These are phyloP conservation scores for Smittia sp. DNA, from an alignment of 2,888 invertebrate genomes.

Conservation along the genomic window DNA sequence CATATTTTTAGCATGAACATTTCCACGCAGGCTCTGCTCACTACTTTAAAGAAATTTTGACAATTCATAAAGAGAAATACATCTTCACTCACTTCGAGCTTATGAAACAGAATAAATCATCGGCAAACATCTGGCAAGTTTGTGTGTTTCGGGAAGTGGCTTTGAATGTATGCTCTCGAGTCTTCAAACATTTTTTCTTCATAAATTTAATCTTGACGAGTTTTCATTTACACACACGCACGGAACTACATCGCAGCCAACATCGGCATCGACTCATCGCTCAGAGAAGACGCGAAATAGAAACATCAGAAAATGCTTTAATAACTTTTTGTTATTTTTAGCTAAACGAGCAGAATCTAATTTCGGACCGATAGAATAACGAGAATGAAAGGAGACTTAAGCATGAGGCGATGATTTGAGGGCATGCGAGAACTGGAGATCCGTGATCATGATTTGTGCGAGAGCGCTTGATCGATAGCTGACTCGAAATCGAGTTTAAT, in stretches of 20 bases:
- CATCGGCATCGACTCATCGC: not conserved
- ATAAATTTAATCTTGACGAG: not conserved
- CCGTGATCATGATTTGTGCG: not conserved
- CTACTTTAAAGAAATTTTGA: not conserved
- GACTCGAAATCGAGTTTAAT: not conserved
- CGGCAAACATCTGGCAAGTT: constrained; percentile 20
- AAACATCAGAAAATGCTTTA: constrained; percentile 9
- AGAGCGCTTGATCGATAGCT: not conserved
- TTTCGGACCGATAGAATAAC: constrained; percentile 19
- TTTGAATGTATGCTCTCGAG: not conserved
- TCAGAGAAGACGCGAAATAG: not conserved
- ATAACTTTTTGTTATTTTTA: constrained; percentile 18
- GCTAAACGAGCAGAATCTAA: constrained; percentile 26
- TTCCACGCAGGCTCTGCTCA: not conserved
- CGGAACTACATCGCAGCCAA: not conserved
- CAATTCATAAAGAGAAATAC: not conserved
- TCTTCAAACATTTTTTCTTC: not conserved
- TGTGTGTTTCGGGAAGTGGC: not conserved
- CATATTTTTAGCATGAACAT: too few species aligned
- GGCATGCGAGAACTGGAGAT: constrained; percentile 18
- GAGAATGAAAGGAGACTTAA: not conserved
- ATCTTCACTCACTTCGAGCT: not conserved
- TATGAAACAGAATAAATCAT: constrained; percentile 19
- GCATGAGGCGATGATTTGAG: not conserved
- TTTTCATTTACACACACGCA: not conserved